These are phyloP conservation scores for Merops nubicus DNA, from an alignment of 2,113 vertebrate genomes.

Conservation along the genomic window DNA sequence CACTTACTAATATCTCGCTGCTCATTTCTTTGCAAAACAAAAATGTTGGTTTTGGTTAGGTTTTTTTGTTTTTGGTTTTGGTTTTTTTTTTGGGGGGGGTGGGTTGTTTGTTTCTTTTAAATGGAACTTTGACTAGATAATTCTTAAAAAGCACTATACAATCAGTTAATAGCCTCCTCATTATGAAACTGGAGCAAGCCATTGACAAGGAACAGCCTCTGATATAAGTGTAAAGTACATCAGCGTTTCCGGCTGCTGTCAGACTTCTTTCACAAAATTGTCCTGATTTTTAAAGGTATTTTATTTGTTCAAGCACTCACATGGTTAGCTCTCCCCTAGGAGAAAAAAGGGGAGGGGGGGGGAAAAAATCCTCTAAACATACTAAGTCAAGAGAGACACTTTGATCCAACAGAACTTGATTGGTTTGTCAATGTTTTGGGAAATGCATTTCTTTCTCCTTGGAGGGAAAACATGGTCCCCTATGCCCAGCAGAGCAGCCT, in stretches of 20 bases:
- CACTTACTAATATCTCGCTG: not conserved
- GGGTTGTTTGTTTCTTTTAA: not conserved
- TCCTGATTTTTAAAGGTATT: not conserved
- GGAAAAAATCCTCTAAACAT: not conserved
- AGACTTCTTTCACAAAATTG: not conserved
- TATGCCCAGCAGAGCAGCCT: not conserved
- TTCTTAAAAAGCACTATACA: not conserved
- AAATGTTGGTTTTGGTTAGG: not conserved
- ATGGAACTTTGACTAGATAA: not conserved
- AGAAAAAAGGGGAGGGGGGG: too few species aligned
- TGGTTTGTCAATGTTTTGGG: not conserved
- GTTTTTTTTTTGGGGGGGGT: not conserved
- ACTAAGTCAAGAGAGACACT: not conserved
- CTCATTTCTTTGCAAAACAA: not conserved
- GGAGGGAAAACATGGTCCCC: not conserved
- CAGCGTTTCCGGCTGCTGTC: not conserved
- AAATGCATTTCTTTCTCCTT: not conserved
- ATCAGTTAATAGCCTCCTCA: not conserved
- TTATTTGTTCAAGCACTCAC: not conserved
- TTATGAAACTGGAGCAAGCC: not conserved
- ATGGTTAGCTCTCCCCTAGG: not conserved
- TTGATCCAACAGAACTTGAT: not conserved
- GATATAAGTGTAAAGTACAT: not conserved
- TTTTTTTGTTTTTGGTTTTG: not conserved
- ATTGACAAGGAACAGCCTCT: not conserved